phyloP scores from a whole-genome alignment of 2,113 vertebrate genomes.

The Cairina moschata region DNA sequence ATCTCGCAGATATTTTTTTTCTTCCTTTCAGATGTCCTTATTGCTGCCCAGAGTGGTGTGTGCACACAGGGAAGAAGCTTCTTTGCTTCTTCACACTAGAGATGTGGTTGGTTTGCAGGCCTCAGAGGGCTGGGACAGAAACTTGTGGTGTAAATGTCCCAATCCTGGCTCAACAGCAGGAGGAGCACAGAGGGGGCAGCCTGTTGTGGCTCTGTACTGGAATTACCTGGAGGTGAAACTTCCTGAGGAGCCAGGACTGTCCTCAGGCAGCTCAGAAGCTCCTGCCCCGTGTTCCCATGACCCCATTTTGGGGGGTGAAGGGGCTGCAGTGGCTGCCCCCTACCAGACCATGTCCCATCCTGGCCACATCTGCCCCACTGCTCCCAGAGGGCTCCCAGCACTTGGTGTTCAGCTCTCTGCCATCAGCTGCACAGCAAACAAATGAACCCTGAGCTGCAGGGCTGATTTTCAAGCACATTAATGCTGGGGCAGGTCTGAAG shows the following conservation, averaged over 20 bases:
- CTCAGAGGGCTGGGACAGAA: fast-evolving
- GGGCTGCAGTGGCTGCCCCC: not conserved
- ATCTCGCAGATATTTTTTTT: not conserved
- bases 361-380: not conserved
- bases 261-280: not conserved
- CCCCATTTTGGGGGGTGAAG: not conserved
- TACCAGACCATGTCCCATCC: not conserved
- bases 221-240: not conserved
- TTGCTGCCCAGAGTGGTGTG: not conserved
- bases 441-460: not conserved
- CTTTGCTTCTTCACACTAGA: not conserved
- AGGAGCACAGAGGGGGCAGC: not conserved
- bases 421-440: not conserved
- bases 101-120: fast-evolving
- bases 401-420: not conserved
- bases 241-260: not conserved
- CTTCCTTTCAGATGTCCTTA: not conserved
- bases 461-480: constrained; percentile 6
- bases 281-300: not conserved
- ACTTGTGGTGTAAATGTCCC: fast-evolving
- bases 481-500: not conserved
- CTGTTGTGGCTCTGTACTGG: fast-evolving
- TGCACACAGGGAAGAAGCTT: fast-evolving
- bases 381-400: not conserved
- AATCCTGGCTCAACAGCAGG: fast-evolving